Evolutionary conservation across 2,888 invertebrate genomes (phyloP).

Genomic region (Monochamus alternatus): DNA sequence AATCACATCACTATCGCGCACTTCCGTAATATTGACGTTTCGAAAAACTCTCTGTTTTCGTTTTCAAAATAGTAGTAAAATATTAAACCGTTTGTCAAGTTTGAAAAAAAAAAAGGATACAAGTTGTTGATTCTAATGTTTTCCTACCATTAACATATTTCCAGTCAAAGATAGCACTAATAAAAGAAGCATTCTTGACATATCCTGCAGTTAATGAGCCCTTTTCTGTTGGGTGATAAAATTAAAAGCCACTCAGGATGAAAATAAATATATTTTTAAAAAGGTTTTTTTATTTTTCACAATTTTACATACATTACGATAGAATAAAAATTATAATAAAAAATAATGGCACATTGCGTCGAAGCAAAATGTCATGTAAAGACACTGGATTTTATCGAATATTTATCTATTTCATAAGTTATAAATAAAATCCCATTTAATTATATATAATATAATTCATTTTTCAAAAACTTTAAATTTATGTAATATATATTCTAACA

Average conservation of each 20-base stretch:
- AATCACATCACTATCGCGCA: too few species aligned
- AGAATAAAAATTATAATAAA: slow-evolving; percentile 61
- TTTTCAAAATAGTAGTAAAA: too few species aligned
- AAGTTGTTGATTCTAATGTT: not conserved
- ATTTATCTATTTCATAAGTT: slow-evolving; percentile 43
- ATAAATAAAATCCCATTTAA: slow-evolving; percentile 41
- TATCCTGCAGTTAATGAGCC: not conserved
- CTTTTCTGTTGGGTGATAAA: slow-evolving; percentile 7
- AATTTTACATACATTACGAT: slow-evolving; percentile 54
- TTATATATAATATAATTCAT: slow-evolving; percentile 35
- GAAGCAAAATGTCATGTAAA: slow-evolving; percentile 64
- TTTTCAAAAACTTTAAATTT: slow-evolving; percentile 40
- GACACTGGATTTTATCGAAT: slow-evolving; percentile 50
- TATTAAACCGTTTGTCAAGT: too few species aligned
- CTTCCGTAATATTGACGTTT: too few species aligned
- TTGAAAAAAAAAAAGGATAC: too few species aligned
- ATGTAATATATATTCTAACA: slow-evolving; percentile 37
- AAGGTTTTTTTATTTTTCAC: slow-evolving; percentile 52
- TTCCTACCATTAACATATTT: not conserved
- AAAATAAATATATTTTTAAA: slow-evolving; percentile 42
- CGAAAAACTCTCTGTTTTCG: too few species aligned
- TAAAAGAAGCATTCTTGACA: slow-evolving; percentile 14
- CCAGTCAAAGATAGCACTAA: not conserved
- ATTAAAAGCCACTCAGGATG: slow-evolving; percentile 5
- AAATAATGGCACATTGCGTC: slow-evolving; percentile 66